A percentile compares a stretch with the other conserved stretches of the same genome.
These are phyloP conservation scores for Synanthedon myopaeformis DNA, from an alignment of 2,888 invertebrate species.

Conservation along the genomic window DNA sequence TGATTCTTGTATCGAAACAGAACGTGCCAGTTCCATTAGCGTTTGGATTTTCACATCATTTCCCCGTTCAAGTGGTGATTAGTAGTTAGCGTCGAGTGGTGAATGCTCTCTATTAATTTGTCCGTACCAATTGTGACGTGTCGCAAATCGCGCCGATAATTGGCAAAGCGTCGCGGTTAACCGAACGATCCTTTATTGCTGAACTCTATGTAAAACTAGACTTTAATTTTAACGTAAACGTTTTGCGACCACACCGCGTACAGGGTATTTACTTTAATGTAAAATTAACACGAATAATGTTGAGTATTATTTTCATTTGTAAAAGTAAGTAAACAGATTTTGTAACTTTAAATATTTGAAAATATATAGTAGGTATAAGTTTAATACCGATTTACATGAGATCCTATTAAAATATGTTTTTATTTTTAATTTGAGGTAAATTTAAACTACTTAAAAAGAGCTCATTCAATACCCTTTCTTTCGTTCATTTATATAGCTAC, in stretches of 20 bases:
- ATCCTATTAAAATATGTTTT: too few species aligned
- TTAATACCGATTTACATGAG: too few species aligned
- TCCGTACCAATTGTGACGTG: slow-evolving; percentile 38
- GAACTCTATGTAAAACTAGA: neutral
- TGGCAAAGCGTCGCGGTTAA: slow-evolving; percentile 13
- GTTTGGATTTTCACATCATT: slow-evolving; percentile 32
- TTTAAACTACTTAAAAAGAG: too few species aligned
- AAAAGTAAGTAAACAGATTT: too few species aligned
- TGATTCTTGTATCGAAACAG: neutral
- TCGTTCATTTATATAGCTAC: too few species aligned
- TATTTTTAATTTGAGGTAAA: too few species aligned
- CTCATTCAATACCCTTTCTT: too few species aligned
- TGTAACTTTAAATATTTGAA: too few species aligned
- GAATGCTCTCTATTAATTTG: slow-evolving; percentile 49
- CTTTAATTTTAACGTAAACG: neutral
- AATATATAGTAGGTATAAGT: too few species aligned
- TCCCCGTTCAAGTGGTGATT: slow-evolving; percentile 42
- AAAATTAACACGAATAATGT: too few species aligned
- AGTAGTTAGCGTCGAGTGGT: slow-evolving; percentile 26
- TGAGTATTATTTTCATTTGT: too few species aligned
- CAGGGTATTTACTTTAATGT: too few species aligned
- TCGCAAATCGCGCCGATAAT: slow-evolving; percentile 24
- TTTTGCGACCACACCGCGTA: neutral
- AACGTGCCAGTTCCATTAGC: neutral
- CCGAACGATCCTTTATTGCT: slow-evolving; percentile 1